Evolutionary conservation across 2,113 vertebrate genomes (phyloP).

Genomic region (Gobiocypris rarus): DNA sequence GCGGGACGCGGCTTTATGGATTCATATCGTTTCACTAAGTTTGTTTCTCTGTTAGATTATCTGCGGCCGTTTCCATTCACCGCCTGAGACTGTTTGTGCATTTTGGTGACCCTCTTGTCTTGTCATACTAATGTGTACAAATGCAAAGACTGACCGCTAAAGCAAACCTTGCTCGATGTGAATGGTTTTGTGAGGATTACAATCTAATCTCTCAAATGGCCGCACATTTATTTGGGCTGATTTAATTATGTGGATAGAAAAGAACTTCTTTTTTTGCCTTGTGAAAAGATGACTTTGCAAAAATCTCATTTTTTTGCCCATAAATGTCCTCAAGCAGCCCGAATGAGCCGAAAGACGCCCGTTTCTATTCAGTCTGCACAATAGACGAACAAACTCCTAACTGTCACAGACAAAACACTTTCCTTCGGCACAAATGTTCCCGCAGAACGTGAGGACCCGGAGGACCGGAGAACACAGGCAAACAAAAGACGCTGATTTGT

Average conservation of each 20-base stretch:
- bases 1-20: conserved; percentile 7
- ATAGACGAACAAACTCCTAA: neutral
- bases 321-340: neutral
- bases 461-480: conserved; percentile 13
- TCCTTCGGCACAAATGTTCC: neutral
- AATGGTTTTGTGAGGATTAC: conserved; percentile 7
- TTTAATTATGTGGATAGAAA: conserved; percentile 8
- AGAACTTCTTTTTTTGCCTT: neutral
- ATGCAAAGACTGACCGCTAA: conserved; percentile 14
- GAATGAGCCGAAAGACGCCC: neutral
- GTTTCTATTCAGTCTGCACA: conserved; percentile 8
- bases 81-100: conserved; percentile 18
- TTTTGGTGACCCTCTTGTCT: conserved; percentile 39
- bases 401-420: conserved; percentile 17
- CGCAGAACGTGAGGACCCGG: neutral
- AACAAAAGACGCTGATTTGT: conserved; percentile 35
- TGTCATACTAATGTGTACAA: conserved; percentile 15
- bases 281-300: conserved; percentile 15
- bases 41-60: conserved; percentile 20
- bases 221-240: neutral
- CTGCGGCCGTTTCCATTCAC: neutral
- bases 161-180: neutral
- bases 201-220: conserved; percentile 26
- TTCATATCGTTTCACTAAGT: conserved; percentile 35
- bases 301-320: neutral